These are phyloP conservation scores for Numenius phaeopus DNA, from an alignment of 2,797 vertebrate genomes.

Conservation along the genomic window DNA sequence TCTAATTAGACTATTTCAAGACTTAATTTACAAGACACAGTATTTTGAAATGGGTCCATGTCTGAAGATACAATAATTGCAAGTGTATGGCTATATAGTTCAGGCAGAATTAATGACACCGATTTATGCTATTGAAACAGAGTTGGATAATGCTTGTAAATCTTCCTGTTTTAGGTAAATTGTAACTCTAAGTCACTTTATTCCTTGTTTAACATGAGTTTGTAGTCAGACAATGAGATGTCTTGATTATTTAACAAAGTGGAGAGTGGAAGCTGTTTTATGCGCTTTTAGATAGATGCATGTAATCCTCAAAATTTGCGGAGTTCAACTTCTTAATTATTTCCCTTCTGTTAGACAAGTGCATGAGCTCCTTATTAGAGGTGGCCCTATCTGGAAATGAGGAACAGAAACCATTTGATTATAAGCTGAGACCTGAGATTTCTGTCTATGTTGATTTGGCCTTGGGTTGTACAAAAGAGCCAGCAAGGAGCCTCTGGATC, in stretches of 20 bases:
- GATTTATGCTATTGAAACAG: neutral
- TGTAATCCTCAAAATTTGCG: neutral
- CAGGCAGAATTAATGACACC: neutral
- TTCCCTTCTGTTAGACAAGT: slow-evolving; percentile 83
- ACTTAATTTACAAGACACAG: neutral
- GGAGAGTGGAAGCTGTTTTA: neutral
- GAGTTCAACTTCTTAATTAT: slow-evolving; percentile 6
- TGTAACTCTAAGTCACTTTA: neutral
- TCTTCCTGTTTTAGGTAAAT: neutral
- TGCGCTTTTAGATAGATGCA: neutral
- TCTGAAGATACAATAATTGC: neutral
- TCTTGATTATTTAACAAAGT: neutral
- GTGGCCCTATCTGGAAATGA: slow-evolving; percentile 94
- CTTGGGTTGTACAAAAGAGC: slow-evolving; percentile 94
- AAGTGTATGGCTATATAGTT: neutral
- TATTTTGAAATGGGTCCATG: neutral
- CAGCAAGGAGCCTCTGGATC: slow-evolving; percentile 93
- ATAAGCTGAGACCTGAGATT: slow-evolving; percentile 88
- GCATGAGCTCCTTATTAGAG: slow-evolving; percentile 93
- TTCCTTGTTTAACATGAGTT: neutral
- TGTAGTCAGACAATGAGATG: neutral
- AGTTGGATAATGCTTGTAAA: neutral
- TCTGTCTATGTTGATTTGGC: slow-evolving; percentile 91
- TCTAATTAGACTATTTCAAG: neutral
- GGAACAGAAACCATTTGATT: slow-evolving; percentile 96